phyloP scores from a whole-genome alignment of 2,888 invertebrate species.

The Platycheirus rosarum region DNA sequence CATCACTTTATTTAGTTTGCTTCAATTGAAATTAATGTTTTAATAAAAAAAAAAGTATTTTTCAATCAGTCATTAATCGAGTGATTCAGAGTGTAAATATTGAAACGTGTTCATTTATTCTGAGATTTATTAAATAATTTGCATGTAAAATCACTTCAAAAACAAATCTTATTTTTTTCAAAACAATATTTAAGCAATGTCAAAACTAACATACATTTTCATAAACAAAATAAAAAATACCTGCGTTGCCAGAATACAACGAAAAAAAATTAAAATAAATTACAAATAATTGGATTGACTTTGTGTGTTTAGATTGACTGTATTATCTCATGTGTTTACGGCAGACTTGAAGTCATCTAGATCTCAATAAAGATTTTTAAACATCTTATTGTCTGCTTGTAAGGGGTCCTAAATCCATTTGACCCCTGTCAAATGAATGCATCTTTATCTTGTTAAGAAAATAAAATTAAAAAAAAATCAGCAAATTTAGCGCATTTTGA shows the following conservation, averaged over 20 bases:
- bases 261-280: conserved; percentile 48
- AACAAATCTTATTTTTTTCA: no score
- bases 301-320: conserved; percentile 64
- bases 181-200: no score
- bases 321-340: conserved; percentile 33
- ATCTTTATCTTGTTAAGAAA: conserved; percentile 30
- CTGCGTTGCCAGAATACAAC: not conserved
- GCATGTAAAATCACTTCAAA: no score
- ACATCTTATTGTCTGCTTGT: conserved; percentile 38
- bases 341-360: conserved; percentile 53
- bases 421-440: conserved; percentile 40
- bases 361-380: conserved; percentile 46
- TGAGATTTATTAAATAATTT: no score
- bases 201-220: not conserved
- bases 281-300: conserved; percentile 66
- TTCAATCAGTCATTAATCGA: no score
- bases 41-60: no score
- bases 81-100: no score
- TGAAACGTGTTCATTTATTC: no score
- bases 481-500: not conserved
- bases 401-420: conserved; percentile 64
- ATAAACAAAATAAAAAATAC: not conserved
- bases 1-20: no score
- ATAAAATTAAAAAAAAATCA: conserved; percentile 2
- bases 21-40: no score